phyloP scores from a whole-genome alignment of 2,888 invertebrate species.

The Terebella lapidaria region DNA sequence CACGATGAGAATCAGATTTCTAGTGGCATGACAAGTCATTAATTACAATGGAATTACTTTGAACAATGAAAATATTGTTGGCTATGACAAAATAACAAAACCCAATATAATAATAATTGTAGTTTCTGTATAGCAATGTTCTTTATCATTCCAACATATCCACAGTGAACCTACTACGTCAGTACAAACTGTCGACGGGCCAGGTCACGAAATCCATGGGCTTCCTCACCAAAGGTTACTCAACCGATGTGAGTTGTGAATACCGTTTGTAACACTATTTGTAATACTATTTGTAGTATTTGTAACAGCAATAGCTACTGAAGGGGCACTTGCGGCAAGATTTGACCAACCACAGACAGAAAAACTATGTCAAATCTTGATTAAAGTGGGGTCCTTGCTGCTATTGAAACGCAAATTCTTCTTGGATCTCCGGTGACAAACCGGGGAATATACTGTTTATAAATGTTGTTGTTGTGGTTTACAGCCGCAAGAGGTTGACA shows the following conservation, averaged over 20 bases:
- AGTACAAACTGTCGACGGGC: conserved; percentile 41
- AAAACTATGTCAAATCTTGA: not conserved
- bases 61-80: too few relatives aligned
- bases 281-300: too few relatives aligned
- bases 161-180: conserved; percentile 37
- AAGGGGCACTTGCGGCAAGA: conserved; percentile 40
- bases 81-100: too few relatives aligned
- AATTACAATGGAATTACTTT: too few relatives aligned
- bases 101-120: too few relatives aligned
- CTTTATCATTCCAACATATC: not conserved
- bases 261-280: too few relatives aligned
- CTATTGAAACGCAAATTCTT: too few relatives aligned
- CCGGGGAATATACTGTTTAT: too few relatives aligned
- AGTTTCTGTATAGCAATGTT: not conserved
- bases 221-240: conserved; percentile 38
- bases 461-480: not conserved
- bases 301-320: too few relatives aligned
- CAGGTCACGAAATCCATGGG: conserved; percentile 41
- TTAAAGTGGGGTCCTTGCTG: not conserved
- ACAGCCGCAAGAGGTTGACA: conserved; percentile 41
- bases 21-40: not conserved
- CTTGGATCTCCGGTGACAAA: too few relatives aligned
- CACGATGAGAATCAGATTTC: not conserved
- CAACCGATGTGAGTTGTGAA: conserved; percentile 39
- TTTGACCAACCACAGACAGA: conserved; percentile 43